These are phyloP conservation scores for Neoascia interrupta DNA, from an alignment of 2,888 invertebrate species.

Conservation along the genomic window DNA sequence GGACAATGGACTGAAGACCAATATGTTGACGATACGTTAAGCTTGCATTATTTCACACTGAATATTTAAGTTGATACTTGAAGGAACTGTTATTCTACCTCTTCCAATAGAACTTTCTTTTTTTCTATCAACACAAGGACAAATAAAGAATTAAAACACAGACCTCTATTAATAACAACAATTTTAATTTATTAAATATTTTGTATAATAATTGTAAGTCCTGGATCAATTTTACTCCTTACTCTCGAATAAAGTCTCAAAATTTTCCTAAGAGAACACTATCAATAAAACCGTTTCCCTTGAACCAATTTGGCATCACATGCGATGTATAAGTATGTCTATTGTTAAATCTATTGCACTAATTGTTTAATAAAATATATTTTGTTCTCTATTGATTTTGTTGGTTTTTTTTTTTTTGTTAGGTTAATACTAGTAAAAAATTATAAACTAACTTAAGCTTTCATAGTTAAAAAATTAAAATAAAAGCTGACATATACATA, in stretches of 20 bases:
- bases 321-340: conserved; percentile 6
- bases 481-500: too few species aligned
- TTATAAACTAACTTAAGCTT: conserved; percentile 37
- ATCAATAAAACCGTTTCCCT: conserved; percentile 24
- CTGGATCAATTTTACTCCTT: conserved; percentile 13
- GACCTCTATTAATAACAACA: conserved; percentile 16
- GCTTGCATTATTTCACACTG: too few species aligned
- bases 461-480: conserved; percentile 22
- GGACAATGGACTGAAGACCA: too few species aligned
- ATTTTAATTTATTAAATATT: conserved; percentile 23
- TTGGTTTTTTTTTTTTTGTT: too few species aligned
- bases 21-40: too few species aligned
- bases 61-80: too few species aligned
- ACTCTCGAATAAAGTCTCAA: neutral
- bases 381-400: conserved; percentile 6
- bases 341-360: conserved; percentile 8
- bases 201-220: conserved; percentile 19
- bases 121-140: too few species aligned
- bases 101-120: too few species aligned
- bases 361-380: conserved; percentile 44
- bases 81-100: too few species aligned
- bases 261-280: conserved; percentile 11
- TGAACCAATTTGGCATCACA: conserved; percentile 33
- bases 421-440: conserved; percentile 30
- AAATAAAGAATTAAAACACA: too few species aligned